Conservation (phyloP, 2,797 vertebrate species). For the Amblyraja radiata region DNA sequence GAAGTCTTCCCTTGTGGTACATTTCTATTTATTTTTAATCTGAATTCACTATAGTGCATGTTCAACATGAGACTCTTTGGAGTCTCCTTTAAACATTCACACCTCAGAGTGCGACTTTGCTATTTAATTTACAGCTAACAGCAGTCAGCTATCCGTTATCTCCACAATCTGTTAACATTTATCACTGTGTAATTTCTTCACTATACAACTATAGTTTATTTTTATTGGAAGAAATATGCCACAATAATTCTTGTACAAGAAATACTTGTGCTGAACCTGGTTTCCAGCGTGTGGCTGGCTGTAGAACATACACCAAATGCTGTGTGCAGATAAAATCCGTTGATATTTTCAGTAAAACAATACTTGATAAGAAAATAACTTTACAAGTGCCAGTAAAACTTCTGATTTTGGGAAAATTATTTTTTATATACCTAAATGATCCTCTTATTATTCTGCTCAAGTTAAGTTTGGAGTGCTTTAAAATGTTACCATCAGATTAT, state of each 20-base stretch:
- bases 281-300: not conserved
- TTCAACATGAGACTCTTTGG: conserved; percentile 1
- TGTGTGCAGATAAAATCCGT: conserved; percentile 30
- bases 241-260: not conserved
- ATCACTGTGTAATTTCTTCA: not conserved
- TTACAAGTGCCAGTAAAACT: conserved; percentile 16
- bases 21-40: not conserved
- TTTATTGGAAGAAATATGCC: not conserved
- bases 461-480: conserved; percentile 28
- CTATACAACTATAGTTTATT: not conserved
- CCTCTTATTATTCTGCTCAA: conserved; percentile 17
- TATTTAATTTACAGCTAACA: not conserved
- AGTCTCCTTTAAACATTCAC: not conserved
- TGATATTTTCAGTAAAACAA: conserved; percentile 1
- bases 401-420: conserved; percentile 29
- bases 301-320: conserved; percentile 21
- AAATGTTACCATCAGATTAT: not conserved
- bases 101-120: not conserved
- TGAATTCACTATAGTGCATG: not conserved
- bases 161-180: not conserved
- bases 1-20: not conserved
- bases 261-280: not conserved
- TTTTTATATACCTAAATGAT: conserved; percentile 19
- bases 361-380: conserved; percentile 12
- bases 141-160: not conserved